Evolutionary conservation across 2,888 invertebrate genomes (phyloP), one percentile per base, ranked within the genome.

Genomic region (Cordylochernes scorpioides): DNA sequence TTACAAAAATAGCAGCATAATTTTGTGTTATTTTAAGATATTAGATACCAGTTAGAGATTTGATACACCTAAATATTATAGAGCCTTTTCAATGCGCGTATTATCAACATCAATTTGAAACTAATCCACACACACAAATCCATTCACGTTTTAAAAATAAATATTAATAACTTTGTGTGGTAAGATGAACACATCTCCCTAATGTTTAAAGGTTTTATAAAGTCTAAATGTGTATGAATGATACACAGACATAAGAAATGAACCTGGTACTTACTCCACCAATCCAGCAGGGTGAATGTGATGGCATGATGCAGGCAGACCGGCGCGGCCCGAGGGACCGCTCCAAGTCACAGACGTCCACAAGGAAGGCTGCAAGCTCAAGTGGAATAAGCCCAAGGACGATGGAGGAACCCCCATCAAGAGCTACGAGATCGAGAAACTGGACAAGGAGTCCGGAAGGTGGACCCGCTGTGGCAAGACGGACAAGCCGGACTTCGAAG

Each of bases 381-480:
- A 66, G 44, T 88, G 86, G 86, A 69, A 80, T 52, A 80, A 80
- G 49, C 88, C 88, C 0, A 77, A 78, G 46, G 86, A 91, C 49
- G 88, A 88, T 48, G 91, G 91, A 18, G 88, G 88, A 18, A 62
- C 68, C 21, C 86, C 86, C 1, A 71, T 91, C 50, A 75, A 74
- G 48, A 78, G 80, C 52, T 88, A 88, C 52, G 71, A 84, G 52
- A 68, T 88, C 30, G 86, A 88, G 57, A 80, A 78, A 54, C 69
- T 78, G 69, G 82, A 82, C 46, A 58, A 41, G 25, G 43, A 40
- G 13, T 42, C 78, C 26, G 82, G 80, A 38, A 73, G 78, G 51
- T 82, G 82, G 82, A 69, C 77, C 34, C 65, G 78, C 32, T 75
- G 78, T 44, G 84, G 82, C 45, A 42, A 37, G 24, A 36, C 42